These are phyloP conservation scores for Choristoneura fumiferana DNA, from an alignment of 1,140 invertebrate genomes.

Conservation along the genomic window DNA sequence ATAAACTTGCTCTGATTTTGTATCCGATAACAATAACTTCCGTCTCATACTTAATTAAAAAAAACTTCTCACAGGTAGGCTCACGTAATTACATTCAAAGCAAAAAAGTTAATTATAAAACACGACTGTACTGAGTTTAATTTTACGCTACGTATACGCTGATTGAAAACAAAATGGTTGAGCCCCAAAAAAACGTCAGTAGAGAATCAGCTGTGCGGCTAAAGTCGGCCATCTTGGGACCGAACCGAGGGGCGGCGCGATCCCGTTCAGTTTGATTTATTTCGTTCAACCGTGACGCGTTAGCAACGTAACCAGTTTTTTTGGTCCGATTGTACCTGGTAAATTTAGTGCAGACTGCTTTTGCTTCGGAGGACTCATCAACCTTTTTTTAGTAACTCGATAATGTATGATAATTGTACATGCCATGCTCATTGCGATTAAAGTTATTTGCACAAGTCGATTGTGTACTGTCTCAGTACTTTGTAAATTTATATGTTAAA, in stretches of 20 bases:
- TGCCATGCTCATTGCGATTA: no score
- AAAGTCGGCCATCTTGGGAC: conserved; percentile 64
- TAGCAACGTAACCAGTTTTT: conserved; percentile 8
- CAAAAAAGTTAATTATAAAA: conserved; percentile 9
- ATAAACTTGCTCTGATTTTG: no score
- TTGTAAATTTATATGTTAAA: no score
- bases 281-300: conserved; percentile 40
- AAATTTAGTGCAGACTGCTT: no score
- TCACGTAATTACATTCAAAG: neutral
- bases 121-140: neutral
- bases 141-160: neutral
- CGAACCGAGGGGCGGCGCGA: conserved; percentile 54
- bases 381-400: no score
- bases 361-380: no score
- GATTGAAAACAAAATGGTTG: conserved; percentile 41
- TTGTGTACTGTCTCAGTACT: no score
- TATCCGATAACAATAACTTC: no score
- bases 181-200: conserved; percentile 49
- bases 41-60: no score
- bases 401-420: no score
- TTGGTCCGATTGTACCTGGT: neutral
- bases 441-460: no score
- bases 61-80: no score
- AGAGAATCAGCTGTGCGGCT: conserved; percentile 49
- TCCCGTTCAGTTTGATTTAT: conserved; percentile 59